Evolutionary conservation across 92 coral and sea anemone species (phyloP).

Genomic region (Virgularia gustaviana): DNA sequence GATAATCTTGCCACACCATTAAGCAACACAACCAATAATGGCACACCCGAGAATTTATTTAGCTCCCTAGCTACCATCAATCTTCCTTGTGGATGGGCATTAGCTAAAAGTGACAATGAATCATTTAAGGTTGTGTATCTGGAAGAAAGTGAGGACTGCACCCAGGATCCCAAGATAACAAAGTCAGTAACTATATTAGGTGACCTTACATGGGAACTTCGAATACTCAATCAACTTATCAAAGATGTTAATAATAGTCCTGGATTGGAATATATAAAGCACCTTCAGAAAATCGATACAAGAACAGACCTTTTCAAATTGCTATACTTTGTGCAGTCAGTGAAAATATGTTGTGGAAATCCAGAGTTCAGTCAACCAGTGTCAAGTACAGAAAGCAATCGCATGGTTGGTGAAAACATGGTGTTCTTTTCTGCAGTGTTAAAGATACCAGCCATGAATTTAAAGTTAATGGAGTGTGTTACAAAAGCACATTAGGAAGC

Average conservation of each 20-base stretch:
- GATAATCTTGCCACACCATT: neutral
- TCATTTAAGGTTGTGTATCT: conserved; percentile 1
- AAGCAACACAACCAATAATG: too few relatives aligned
- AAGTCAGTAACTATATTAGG: neutral
- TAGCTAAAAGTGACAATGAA: neutral
- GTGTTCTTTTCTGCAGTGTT: neutral
- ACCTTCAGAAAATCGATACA: neutral
- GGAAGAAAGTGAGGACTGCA: conserved; percentile 3
- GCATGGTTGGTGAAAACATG: neutral
- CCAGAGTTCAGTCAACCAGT: neutral
- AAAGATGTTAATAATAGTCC: neutral
- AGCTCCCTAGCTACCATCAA: neutral
- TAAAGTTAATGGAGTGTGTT: neutral
- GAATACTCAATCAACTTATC: neutral
- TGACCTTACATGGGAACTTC: conserved; percentile 6
- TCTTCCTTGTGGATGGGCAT: neutral
- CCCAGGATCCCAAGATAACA: conserved; percentile 21
- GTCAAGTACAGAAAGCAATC: neutral
- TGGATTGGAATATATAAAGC: neutral
- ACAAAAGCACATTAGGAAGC: neutral
- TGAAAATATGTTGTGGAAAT: conserved; percentile 19
- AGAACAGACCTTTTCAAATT: neutral
- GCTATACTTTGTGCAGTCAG: neutral
- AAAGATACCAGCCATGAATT: neutral
- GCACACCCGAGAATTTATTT: too few relatives aligned